Evolutionary conservation across 2,888 invertebrate species (phyloP).

Genomic region (Chydorus sphaericus): DNA sequence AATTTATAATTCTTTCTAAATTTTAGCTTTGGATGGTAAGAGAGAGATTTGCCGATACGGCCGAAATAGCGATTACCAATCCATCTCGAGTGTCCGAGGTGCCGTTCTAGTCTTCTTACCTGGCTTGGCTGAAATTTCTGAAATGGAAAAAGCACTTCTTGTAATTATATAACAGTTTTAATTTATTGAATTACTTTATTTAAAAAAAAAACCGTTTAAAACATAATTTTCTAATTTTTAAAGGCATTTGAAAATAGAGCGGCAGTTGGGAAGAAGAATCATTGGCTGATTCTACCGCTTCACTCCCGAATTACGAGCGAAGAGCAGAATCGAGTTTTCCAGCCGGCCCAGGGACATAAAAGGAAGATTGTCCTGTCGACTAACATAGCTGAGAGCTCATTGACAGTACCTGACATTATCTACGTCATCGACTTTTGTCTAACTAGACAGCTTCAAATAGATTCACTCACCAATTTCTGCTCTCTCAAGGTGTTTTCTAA

Average conservation of each 20-base stretch:
- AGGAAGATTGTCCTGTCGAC: slow-evolving; percentile 79
- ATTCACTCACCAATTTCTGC: slow-evolving; percentile 60
- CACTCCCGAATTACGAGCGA: slow-evolving; percentile 65
- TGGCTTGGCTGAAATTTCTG: slow-evolving; percentile 60
- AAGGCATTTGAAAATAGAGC: slow-evolving; percentile 5
- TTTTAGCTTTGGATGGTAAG: slow-evolving; percentile 44
- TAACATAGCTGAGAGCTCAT: slow-evolving; percentile 83
- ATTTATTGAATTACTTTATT: too few relatives aligned
- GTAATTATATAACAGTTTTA: too few relatives aligned
- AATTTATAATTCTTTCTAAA: too few relatives aligned
- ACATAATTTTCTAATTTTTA: too few relatives aligned
- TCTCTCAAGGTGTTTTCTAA: slow-evolving; percentile 46
- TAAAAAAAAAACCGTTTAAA: too few relatives aligned
- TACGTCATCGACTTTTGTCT: slow-evolving; percentile 90
- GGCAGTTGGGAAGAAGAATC: neutral
- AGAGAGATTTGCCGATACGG: neutral
- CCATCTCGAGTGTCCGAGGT: slow-evolving; percentile 28
- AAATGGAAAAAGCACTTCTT: slow-evolving; percentile 20
- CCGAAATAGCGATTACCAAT: slow-evolving; percentile 15
- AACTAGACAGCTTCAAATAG: slow-evolving; percentile 63
- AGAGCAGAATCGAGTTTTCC: slow-evolving; percentile 51
- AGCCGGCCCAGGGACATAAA: slow-evolving; percentile 40
- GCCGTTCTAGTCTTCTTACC: slow-evolving; percentile 81
- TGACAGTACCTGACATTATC: slow-evolving; percentile 74
- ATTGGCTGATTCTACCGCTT: slow-evolving; percentile 28